Conservation (phyloP, 2,113 vertebrate species). For the Polypterus bichir region DNA sequence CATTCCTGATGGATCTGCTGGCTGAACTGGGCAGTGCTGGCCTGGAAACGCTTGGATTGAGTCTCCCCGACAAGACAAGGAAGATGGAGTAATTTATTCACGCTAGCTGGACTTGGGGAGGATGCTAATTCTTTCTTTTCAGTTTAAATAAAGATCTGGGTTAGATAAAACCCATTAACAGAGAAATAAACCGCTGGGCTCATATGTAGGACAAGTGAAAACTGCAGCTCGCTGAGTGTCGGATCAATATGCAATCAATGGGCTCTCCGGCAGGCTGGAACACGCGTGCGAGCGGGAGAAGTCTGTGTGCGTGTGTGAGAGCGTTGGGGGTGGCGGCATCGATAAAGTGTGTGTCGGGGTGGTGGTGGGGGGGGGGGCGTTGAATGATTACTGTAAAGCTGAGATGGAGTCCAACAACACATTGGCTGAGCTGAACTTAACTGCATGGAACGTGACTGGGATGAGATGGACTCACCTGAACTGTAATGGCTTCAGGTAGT, state of each 20-base stretch:
- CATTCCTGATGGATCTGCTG: too few relatives aligned
- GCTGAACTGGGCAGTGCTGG: too few relatives aligned
- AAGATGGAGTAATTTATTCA: constrained; percentile 21
- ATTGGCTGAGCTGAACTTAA: too few relatives aligned
- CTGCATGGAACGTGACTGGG: too few relatives aligned
- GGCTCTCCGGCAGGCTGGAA: constrained; percentile 53
- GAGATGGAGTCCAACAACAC: neutral
- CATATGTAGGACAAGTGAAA: constrained; percentile 67
- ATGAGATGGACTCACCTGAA: too few relatives aligned
- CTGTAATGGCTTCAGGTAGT: too few relatives aligned
- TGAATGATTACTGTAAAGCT: constrained; percentile 9
- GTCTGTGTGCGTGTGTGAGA: too few relatives aligned
- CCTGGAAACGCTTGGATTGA: too few relatives aligned
- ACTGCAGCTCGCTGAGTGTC: constrained; percentile 64
- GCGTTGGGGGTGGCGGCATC: too few relatives aligned
- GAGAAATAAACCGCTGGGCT: constrained; percentile 63
- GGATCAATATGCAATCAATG: constrained; percentile 63
- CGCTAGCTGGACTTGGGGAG: constrained; percentile 20
- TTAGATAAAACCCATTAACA: constrained; percentile 68
- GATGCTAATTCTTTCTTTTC: constrained; percentile 65
- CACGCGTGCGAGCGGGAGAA: constrained; percentile 16
- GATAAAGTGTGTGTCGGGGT: too few relatives aligned
- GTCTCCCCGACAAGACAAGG: neutral
- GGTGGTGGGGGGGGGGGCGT: constrained; percentile 3
- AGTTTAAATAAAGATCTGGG: constrained; percentile 71